These are phyloP conservation scores for Drosophila histrio DNA, from an alignment of 2,888 invertebrate species.

Conservation along the genomic window DNA sequence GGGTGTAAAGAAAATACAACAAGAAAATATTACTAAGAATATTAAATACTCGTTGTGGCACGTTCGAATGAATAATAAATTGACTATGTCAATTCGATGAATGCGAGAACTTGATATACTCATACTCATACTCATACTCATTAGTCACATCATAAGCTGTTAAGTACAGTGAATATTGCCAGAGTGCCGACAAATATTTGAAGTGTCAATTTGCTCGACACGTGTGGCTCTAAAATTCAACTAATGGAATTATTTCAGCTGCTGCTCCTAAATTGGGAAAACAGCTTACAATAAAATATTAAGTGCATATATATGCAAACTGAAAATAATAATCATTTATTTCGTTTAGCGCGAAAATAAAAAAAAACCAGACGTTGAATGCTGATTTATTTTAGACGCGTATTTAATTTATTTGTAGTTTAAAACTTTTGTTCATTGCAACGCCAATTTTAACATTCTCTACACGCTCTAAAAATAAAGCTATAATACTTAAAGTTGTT, in stretches of 20 bases:
- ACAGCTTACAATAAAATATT: not conserved
- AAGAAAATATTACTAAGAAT: not conserved
- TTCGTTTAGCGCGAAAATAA: not conserved
- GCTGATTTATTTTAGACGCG: not conserved
- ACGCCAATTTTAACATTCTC: too few species aligned
- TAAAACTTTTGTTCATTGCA: too few species aligned
- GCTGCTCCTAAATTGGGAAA: constrained; percentile 6
- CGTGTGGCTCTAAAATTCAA: not conserved
- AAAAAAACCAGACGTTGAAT: too few species aligned
- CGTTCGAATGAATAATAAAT: constrained; percentile 67
- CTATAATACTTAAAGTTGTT: too few species aligned
- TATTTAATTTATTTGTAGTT: too few species aligned
- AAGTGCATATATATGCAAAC: not conserved
- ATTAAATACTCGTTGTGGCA: constrained; percentile 38
- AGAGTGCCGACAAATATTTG: constrained; percentile 2
- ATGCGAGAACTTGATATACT: constrained; percentile 17
- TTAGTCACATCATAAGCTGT: constrained; percentile 1
- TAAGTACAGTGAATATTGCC: constrained; percentile 31
- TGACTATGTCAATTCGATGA: constrained; percentile 55
- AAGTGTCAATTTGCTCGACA: not conserved
- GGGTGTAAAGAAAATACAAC: constrained; percentile 7
- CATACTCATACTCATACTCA: not conserved
- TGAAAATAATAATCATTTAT: not conserved
- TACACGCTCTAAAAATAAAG: not conserved
- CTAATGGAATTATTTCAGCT: constrained; percentile 17